Evolutionary conservation across 2,888 invertebrate species (phyloP).

Genomic region (Vanessa cardui): DNA sequence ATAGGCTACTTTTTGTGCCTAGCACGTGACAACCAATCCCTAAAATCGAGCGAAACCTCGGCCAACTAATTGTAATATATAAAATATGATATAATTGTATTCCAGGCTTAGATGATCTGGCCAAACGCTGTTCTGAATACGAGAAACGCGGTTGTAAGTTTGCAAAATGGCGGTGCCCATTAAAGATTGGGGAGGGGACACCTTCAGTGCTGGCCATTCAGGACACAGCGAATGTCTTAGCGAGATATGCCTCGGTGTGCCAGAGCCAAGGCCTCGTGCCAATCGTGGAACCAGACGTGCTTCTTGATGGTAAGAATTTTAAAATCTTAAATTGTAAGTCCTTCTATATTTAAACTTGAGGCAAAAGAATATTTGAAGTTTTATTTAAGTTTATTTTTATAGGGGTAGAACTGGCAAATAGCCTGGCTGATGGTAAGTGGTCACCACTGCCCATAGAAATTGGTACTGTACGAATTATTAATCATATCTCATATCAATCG

Average conservation of each 20-base stretch:
- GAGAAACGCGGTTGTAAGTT: slow-evolving; percentile 98
- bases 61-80: too few species aligned
- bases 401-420: too few species aligned
- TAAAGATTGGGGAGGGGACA: slow-evolving; percentile 95
- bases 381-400: too few species aligned
- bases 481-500: too few species aligned
- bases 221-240: slow-evolving; percentile 97
- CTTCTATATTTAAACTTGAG: too few species aligned
- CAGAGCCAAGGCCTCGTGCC: slow-evolving; percentile 98
- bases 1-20: too few species aligned
- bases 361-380: too few species aligned
- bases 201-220: slow-evolving; percentile 94
- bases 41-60: too few species aligned
- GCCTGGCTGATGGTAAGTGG: too few species aligned
- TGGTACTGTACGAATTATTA: too few species aligned
- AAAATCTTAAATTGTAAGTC: neutral
- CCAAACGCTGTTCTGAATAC: slow-evolving; percentile 96
- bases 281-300: slow-evolving; percentile 98
- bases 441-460: too few species aligned
- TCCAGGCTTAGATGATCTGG: slow-evolving; percentile 94
- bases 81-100: neutral
- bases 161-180: slow-evolving; percentile 98
- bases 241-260: slow-evolving; percentile 98
- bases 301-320: slow-evolving; percentile 91
- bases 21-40: too few species aligned